Percentiles rank a stretch among this genome's conserved stretches.
Conservation (phyloP, 2,113 vertebrate genomes). For the Macrotis lagotis region DNA sequence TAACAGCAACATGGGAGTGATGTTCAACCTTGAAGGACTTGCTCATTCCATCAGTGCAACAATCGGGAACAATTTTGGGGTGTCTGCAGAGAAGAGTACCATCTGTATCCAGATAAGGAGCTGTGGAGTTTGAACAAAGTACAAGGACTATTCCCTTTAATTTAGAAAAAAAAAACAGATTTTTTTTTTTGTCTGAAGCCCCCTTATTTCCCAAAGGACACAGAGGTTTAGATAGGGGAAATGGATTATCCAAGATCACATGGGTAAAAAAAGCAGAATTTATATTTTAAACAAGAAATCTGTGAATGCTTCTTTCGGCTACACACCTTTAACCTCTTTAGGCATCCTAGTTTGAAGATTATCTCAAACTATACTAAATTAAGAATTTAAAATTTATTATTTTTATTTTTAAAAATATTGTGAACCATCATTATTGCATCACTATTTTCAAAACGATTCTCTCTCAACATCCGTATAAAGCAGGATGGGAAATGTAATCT, state of each 20-base stretch:
- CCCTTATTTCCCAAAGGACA: background rate
- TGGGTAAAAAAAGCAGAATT: background rate
- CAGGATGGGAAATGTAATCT: background rate
- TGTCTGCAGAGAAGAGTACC: too few relatives aligned
- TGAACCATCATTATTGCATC: background rate
- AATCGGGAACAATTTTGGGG: too few relatives aligned
- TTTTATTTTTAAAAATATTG: conserved; percentile 27
- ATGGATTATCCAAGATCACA: background rate
- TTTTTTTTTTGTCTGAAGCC: background rate
- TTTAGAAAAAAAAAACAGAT: too few relatives aligned
- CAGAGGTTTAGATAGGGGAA: background rate
- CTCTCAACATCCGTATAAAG: background rate
- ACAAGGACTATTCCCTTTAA: too few relatives aligned
- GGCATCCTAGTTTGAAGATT: conserved; percentile 33
- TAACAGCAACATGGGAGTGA: too few relatives aligned
- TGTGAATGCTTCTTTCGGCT: background rate
- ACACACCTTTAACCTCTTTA: background rate
- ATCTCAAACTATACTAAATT: background rate
- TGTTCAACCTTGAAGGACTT: too few relatives aligned
- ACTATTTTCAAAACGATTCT: background rate
- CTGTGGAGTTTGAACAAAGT: too few relatives aligned
- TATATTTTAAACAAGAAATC: background rate
- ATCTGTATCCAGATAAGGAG: too few relatives aligned
- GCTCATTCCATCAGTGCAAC: too few relatives aligned
- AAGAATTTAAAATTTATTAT: too few relatives aligned